Evolutionary conservation across 1,140 invertebrate species (phyloP).

Genomic region (Temnothorax nylanderi): DNA sequence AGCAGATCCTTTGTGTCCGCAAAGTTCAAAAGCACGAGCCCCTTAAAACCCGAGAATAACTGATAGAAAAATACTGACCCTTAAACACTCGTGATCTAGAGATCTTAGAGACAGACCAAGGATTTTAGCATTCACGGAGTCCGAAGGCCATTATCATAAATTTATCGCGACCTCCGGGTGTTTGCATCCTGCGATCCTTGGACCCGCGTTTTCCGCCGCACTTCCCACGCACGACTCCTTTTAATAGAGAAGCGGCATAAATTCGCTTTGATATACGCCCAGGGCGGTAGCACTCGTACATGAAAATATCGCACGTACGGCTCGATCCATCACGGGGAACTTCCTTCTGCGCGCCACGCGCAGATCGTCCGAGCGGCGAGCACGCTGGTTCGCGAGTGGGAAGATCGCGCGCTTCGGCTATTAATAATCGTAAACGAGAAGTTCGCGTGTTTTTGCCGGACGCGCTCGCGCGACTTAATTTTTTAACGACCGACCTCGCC

Average conservation of each 20-base stretch:
- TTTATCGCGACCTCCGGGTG: slow-evolving; percentile 9
- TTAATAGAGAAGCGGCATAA: slow-evolving; percentile 49
- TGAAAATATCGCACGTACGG: slow-evolving; percentile 47
- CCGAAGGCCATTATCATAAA: slow-evolving; percentile 11
- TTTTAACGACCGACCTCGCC: slow-evolving; percentile 35
- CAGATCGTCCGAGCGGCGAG: slow-evolving; percentile 34
- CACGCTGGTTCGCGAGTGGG: slow-evolving; percentile 22
- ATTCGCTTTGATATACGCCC: slow-evolving; percentile 48
- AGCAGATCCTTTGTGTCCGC: neutral
- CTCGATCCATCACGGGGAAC: slow-evolving; percentile 48
- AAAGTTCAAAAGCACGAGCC: neutral
- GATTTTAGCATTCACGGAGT: slow-evolving; percentile 5
- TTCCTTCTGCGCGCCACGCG: slow-evolving; percentile 44
- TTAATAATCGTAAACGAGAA: slow-evolving; percentile 62
- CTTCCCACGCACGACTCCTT: slow-evolving; percentile 23
- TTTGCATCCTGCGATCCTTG: slow-evolving; percentile 7
- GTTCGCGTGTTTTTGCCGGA: slow-evolving; percentile 58
- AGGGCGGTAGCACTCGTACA: slow-evolving; percentile 37
- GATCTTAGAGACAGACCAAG: neutral
- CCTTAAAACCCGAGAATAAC: neutral
- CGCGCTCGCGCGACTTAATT: slow-evolving; percentile 49
- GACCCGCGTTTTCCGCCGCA: slow-evolving; percentile 12
- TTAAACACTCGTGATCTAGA: neutral
- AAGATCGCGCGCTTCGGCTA: slow-evolving; percentile 54
- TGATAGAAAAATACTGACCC: neutral